phyloP scores from a whole-genome alignment of 92 coral and sea anemone genomes.

The Pocillopora meandrina region DNA sequence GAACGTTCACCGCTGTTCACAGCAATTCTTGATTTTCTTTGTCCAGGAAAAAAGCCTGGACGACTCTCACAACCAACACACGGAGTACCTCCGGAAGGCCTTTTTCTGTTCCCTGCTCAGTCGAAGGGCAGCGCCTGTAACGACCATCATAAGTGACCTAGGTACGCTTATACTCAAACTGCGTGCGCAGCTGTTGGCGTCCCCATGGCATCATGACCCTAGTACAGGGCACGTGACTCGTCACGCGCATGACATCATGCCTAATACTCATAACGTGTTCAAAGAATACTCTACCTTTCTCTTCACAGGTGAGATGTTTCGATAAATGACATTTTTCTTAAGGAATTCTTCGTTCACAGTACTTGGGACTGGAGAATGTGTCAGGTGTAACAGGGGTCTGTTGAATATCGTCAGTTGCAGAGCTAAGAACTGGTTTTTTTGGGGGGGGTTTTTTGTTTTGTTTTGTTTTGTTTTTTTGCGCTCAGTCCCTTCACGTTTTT shows the following conservation, averaged over 20 bases:
- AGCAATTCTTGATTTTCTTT: too few relatives aligned
- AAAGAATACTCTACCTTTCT: slow-evolving; percentile 89
- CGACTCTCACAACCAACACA: slow-evolving; percentile 52
- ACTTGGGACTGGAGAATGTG: neutral
- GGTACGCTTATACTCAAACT: slow-evolving; percentile 89
- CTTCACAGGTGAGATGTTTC: slow-evolving; percentile 66
- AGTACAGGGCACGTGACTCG: neutral
- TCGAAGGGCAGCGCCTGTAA: slow-evolving; percentile 63
- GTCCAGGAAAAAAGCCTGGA: too few relatives aligned
- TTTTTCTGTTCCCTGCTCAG: slow-evolving; percentile 86
- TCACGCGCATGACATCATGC: slow-evolving; percentile 82
- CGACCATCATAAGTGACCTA: slow-evolving; percentile 72
- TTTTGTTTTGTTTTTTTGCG: neutral
- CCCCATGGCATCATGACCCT: slow-evolving; percentile 91
- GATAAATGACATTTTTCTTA: neutral
- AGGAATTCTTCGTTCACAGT: neutral
- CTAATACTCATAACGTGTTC: slow-evolving; percentile 78
- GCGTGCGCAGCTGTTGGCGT: slow-evolving; percentile 88
- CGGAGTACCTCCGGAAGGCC: neutral
- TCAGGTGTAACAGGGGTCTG: too few relatives aligned
- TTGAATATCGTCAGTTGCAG: too few relatives aligned
- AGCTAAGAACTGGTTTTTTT: neutral
- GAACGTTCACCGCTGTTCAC: too few relatives aligned
- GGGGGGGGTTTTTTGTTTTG: too few relatives aligned
- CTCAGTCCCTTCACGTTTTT: neutral